Base-by-base conservation (phyloP, 2,888 invertebrate genomes). In the Morpho deidamia region DNA sequence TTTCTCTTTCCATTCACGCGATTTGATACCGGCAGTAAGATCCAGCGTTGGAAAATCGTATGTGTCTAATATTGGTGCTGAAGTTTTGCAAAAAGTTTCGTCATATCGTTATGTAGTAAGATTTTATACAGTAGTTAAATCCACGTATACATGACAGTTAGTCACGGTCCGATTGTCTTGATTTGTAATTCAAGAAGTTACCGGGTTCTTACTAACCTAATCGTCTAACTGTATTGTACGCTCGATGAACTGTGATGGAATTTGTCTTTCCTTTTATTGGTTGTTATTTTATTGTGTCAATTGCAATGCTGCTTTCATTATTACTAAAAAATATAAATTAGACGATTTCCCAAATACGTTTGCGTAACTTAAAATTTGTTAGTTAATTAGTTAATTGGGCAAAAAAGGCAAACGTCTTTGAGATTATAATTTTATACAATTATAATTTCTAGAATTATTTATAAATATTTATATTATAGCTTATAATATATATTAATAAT, bases 1-100 rank as follows among this genome's bases (percentile, higher is more conserved):
- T 83, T 84, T 83, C 84, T 79, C 83, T 83, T 83, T 82, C 78
- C 70, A 69, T 72, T 67, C 70, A 71, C 69, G 76, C 64, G 64
- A 66, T 63, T 61, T 23, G 23, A 23, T 23, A 49, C 56, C 62
- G 62, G 62, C 23, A 63, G 62, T 61, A 55, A 42, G 51, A 60
- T 58, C 56, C 33, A 40, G 48, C 50, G 35, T 47, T 37, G 34
- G n/a, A 48, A 42, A 51, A 49, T 49, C 34, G 14, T 14, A 7
- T 14, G 12, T 34, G 11, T n/a, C 12, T n/a, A 35, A 11, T n/a
- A 35, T 2, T 14, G 11, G 10, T 47, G 39, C 41, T 48, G 14
- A 14, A 40, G 5, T 53, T 54, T 49, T 32, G 40, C 32, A 23
- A 45, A 35, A 49, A 51, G 23, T 58, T 58, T 58, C 58, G 39